Evolutionary conservation across 1,140 invertebrate species (phyloP).

Genomic region (Euura saliciscinereae): DNA sequence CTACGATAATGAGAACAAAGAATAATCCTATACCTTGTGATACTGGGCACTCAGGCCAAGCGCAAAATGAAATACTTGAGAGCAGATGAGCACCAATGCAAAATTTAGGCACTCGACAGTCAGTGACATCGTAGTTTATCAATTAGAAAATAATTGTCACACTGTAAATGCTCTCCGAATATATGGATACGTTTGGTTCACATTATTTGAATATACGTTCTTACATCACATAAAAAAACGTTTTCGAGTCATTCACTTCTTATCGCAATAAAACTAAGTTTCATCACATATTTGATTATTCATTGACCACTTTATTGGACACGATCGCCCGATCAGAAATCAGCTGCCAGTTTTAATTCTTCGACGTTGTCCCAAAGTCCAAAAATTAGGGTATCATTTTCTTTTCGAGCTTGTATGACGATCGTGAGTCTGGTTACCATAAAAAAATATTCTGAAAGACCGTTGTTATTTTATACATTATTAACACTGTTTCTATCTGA

Average conservation of each 20-base stretch:
- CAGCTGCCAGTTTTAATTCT: no score
- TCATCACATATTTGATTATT: slow-evolving; percentile 60
- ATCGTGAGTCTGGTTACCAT: neutral
- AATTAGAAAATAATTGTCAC: slow-evolving; percentile 15
- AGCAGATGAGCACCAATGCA: slow-evolving; percentile 41
- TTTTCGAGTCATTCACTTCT: no score
- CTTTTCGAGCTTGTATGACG: slow-evolving; percentile 7
- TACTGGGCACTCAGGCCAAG: slow-evolving; percentile 44
- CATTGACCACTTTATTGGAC: slow-evolving; percentile 18
- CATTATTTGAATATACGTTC: neutral
- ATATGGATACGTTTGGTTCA: neutral
- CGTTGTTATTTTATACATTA: neutral
- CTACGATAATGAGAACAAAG: neutral
- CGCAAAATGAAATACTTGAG: slow-evolving; percentile 44
- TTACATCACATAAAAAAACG: no score
- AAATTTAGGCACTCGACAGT: slow-evolving; percentile 44
- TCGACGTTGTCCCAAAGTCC: no score
- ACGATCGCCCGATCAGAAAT: no score
- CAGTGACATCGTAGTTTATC: slow-evolving; percentile 35
- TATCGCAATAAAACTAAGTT: slow-evolving; percentile 49
- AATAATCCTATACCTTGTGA: slow-evolving; percentile 39
- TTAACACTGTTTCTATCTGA: neutral
- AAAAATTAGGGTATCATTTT: neutral
- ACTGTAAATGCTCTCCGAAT: no score
- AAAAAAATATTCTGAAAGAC: neutral